Evolutionary conservation across 2,888 invertebrate genomes (phyloP).

Genomic region (Gisinianus flammeolus): DNA sequence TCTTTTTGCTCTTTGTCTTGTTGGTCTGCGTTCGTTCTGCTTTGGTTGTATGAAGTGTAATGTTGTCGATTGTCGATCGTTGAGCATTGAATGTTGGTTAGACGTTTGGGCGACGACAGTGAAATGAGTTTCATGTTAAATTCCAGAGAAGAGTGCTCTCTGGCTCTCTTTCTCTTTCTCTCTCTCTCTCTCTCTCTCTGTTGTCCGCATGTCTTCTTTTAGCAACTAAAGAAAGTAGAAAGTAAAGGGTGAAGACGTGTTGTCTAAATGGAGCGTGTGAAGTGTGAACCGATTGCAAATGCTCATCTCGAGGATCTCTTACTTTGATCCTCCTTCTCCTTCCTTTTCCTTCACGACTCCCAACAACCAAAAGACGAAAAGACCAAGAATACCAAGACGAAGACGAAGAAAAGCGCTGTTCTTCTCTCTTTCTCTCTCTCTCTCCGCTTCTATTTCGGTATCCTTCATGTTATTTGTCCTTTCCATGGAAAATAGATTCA

Average conservation of each 20-base stretch:
- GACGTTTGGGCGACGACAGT: not conserved
- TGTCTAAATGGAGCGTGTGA: constrained; percentile 41
- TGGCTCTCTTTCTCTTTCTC: not conserved
- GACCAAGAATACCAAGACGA: not conserved
- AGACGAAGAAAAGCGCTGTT: not conserved
- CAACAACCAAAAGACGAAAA: too few relatives aligned
- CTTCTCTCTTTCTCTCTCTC: constrained; percentile 4
- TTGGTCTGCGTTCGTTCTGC: not conserved
- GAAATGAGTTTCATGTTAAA: constrained; percentile 36
- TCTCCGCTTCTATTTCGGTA: not conserved
- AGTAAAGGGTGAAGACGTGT: constrained; percentile 31
- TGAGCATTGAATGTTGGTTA: not conserved
- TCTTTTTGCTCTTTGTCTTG: not conserved
- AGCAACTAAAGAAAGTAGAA: constrained; percentile 25
- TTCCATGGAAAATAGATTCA: constrained; percentile 35
- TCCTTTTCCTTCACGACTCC: too few relatives aligned
- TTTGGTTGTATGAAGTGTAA: too few relatives aligned
- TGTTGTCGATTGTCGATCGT: too few relatives aligned
- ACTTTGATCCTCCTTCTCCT: constrained; percentile 35
- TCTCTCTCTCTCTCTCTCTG: too few relatives aligned
- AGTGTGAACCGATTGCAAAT: constrained; percentile 42
- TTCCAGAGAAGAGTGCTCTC: constrained; percentile 21
- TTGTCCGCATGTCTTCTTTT: constrained; percentile 4
- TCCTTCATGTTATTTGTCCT: constrained; percentile 36
- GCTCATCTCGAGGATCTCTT: constrained; percentile 29